Percentiles rank a stretch among this genome's conserved stretches.
phyloP scores from a whole-genome alignment of 2,888 invertebrate genomes.

The Microchrysa polita region DNA sequence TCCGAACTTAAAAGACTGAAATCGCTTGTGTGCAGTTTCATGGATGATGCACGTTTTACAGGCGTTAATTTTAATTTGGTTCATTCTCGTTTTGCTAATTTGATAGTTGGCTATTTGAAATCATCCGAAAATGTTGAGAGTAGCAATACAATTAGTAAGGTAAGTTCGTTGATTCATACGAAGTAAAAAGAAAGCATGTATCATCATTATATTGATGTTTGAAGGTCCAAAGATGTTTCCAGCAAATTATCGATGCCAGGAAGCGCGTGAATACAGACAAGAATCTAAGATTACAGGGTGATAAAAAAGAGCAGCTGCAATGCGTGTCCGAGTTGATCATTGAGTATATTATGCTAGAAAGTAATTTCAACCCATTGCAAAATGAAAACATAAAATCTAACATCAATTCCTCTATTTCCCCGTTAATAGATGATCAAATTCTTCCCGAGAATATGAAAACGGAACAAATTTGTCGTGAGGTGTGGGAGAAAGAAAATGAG shows the following conservation, averaged over 20 bases:
- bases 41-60: conserved; percentile 73
- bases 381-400: too few species aligned
- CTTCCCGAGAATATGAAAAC: conserved; percentile 67
- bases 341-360: conserved; percentile 56
- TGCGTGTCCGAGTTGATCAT: conserved; percentile 64
- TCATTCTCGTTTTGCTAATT: conserved; percentile 72
- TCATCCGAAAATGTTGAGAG: conserved; percentile 57
- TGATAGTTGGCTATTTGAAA: conserved; percentile 71
- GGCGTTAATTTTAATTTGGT: conserved; percentile 72
- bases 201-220: conserved; percentile 18
- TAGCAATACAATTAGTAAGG: conserved; percentile 55
- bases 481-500: conserved; percentile 69
- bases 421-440: conserved; percentile 51
- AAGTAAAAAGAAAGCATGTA: too few species aligned
- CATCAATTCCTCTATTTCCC: not conserved
- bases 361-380: conserved; percentile 48
- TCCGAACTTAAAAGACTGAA: conserved; percentile 76
- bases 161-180: not conserved
- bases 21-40: conserved; percentile 74
- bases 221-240: conserved; percentile 55
- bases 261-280: conserved; percentile 44
- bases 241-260: conserved; percentile 46
- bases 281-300: conserved; percentile 58
- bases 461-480: conserved; percentile 68
- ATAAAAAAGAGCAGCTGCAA: conserved; percentile 65